These are phyloP conservation scores for Poliocrania exsul DNA, from an alignment of 2,797 vertebrate genomes.

Conservation along the genomic window DNA sequence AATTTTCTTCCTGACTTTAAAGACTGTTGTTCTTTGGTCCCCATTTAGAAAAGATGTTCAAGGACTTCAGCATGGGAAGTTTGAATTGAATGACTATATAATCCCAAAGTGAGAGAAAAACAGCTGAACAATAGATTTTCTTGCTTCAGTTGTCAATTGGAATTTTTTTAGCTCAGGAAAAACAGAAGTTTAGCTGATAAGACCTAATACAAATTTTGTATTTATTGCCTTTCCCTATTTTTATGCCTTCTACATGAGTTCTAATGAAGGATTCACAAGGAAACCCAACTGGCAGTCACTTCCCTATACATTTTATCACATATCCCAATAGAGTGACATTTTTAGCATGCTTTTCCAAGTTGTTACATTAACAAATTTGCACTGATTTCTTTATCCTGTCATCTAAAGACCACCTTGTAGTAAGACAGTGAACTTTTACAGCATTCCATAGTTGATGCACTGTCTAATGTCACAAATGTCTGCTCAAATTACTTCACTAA, in stretches of 20 bases:
- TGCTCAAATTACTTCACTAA: slow-evolving; percentile 82
- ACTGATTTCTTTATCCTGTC: slow-evolving; percentile 81
- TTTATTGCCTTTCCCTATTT: slow-evolving; percentile 29
- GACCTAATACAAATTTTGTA: slow-evolving; percentile 11
- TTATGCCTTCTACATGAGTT: slow-evolving; percentile 37
- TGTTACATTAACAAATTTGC: slow-evolving; percentile 87
- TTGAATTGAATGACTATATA: background rate
- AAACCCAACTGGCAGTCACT: slow-evolving; percentile 56
- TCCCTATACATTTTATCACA: slow-evolving; percentile 72
- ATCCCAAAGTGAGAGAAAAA: background rate
- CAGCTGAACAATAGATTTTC: background rate
- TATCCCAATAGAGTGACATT: slow-evolving; percentile 76
- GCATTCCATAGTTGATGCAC: slow-evolving; percentile 76
- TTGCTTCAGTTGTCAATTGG: background rate
- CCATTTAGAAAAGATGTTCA: background rate
- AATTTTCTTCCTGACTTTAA: background rate
- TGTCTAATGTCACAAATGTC: slow-evolving; percentile 92
- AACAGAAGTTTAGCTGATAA: background rate
- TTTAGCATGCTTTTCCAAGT: slow-evolving; percentile 81
- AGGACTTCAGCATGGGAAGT: background rate
- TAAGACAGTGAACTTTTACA: slow-evolving; percentile 78
- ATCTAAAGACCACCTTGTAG: slow-evolving; percentile 82
- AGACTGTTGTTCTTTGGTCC: background rate
- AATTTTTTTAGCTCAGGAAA: background rate
- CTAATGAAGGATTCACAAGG: slow-evolving; percentile 44